A percentile compares a stretch with the other conserved stretches of the same genome.
These are phyloP conservation scores for Solen grandis DNA, from an alignment of 1,140 invertebrate genomes.

Conservation along the genomic window DNA sequence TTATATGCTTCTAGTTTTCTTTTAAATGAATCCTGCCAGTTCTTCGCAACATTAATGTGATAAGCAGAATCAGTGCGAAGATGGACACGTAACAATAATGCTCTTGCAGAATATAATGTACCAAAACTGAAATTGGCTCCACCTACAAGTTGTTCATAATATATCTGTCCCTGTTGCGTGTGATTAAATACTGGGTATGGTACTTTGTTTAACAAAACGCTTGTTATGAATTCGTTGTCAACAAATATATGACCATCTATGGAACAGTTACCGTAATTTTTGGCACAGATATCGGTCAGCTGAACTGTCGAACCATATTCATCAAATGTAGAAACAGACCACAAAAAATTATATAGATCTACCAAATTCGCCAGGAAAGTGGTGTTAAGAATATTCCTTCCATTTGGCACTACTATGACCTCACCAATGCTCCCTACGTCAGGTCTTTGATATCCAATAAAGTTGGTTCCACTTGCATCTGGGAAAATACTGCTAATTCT, in stretches of 20 bases:
- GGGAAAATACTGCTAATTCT: neutral
- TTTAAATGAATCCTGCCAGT: slow-evolving; percentile 35
- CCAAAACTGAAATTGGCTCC: neutral
- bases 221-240: neutral
- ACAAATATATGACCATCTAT: slow-evolving; percentile 46
- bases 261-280: neutral
- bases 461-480: slow-evolving; percentile 23
- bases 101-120: neutral
- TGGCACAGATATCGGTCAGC: slow-evolving; percentile 12
- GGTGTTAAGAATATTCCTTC: slow-evolving; percentile 1
- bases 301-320: neutral
- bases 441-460: slow-evolving; percentile 6
- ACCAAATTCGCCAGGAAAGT: neutral
- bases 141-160: slow-evolving; percentile 31
- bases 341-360: neutral
- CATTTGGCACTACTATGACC: slow-evolving; percentile 1
- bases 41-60: neutral
- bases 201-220: neutral
- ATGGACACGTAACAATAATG: slow-evolving; percentile 32
- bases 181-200: slow-evolving; percentile 29
- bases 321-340: neutral
- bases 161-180: neutral
- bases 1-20: slow-evolving; percentile 9
- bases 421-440: neutral
- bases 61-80: neutral